Evolutionary conservation across 2,113 vertebrate species (phyloP).

Genomic region (Echinops telfairi): DNA sequence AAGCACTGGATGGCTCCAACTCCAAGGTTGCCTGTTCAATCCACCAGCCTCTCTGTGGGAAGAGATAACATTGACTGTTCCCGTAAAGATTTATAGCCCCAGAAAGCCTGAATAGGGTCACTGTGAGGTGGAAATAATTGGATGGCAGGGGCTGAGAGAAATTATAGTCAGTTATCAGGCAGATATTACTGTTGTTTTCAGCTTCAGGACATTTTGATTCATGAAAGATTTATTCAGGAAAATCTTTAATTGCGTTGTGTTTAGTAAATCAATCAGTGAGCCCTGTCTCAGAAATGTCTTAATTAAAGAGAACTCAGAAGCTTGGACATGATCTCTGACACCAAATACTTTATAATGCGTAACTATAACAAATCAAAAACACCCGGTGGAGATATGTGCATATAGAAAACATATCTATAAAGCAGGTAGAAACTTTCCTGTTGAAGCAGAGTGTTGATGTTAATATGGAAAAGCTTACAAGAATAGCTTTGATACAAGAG

Average conservation of each 20-base stretch:
- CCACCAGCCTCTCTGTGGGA: too few species aligned
- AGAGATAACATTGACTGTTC: too few species aligned
- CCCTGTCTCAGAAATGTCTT: background rate
- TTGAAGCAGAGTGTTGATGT: background rate
- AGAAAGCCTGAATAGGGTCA: too few species aligned
- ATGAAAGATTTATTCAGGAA: background rate
- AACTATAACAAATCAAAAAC: background rate
- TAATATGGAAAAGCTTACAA: slow-evolving; percentile 41
- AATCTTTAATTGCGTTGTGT: background rate
- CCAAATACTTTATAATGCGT: background rate
- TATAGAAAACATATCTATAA: background rate
- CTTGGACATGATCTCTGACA: background rate
- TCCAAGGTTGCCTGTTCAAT: too few species aligned
- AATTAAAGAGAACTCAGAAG: background rate
- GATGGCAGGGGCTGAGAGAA: too few species aligned
- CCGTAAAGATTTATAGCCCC: too few species aligned
- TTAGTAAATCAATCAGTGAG: background rate
- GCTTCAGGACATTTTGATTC: background rate
- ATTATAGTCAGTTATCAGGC: background rate
- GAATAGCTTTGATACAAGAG: background rate
- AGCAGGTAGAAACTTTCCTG: background rate
- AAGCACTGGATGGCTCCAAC: too few species aligned
- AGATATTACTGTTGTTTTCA: background rate
- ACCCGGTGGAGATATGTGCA: background rate
- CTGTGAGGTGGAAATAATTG: too few species aligned